A percentile compares a stretch with the other conserved stretches of the same genome.
Evolutionary conservation across 2,113 vertebrate genomes (phyloP).

Genomic region (Misgurnus anguillicaudatus): DNA sequence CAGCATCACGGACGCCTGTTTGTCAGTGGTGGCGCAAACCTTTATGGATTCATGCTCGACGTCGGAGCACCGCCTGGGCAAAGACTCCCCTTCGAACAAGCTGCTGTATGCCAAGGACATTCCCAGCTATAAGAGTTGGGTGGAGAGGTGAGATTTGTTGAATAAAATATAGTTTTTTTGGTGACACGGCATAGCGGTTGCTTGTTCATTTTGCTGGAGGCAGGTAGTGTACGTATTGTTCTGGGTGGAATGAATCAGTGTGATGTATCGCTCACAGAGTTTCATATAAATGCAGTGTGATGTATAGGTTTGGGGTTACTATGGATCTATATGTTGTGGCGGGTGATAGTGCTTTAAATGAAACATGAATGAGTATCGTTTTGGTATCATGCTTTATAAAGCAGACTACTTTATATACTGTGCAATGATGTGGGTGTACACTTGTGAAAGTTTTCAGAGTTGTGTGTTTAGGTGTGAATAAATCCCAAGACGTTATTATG

Average conservation of each 20-base stretch:
- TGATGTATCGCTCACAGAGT: not conserved
- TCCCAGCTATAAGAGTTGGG: conserved; percentile 99
- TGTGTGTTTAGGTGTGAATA: not conserved
- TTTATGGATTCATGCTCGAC: conserved; percentile 99
- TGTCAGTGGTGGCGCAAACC: conserved; percentile 97
- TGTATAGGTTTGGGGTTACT: not conserved
- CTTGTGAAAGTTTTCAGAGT: not conserved
- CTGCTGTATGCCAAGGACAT: conserved; percentile 99
- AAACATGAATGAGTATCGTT: not conserved
- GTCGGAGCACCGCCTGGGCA: conserved; percentile 95
- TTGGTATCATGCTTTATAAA: not conserved
- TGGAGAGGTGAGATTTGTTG: conserved; percentile 88
- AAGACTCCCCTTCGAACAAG: conserved; percentile 98
- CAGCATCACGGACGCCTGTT: conserved; percentile 97
- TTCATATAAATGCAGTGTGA: not conserved
- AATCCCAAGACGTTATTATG: not conserved
- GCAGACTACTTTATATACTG: too few species aligned
- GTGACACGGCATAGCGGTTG: conserved; percentile 41
- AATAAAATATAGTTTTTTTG: conserved; percentile 63
- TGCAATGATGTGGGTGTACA: not conserved
- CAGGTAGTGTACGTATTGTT: not conserved
- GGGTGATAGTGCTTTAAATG: not conserved
- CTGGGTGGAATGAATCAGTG: not conserved
- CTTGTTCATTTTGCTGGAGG: conserved; percentile 1
- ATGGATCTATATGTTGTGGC: not conserved